Base-by-base conservation (phyloP, 2,888 invertebrate genomes). In the Theodoxus fluviatilis region DNA sequence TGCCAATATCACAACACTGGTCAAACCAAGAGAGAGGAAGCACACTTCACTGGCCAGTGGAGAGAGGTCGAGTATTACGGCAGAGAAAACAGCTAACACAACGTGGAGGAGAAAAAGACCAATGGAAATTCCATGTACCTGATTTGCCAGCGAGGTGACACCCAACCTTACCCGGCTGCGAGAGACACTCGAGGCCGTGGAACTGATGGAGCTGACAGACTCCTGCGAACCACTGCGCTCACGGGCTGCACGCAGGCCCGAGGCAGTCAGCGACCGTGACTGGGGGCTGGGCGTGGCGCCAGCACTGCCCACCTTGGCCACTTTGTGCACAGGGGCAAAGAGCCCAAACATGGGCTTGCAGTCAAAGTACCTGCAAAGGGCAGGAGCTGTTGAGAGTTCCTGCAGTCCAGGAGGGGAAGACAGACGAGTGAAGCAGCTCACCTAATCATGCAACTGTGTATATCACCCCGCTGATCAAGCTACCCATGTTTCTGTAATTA, bases 281-380 rank as follows among this genome's bases (percentile, higher is more conserved):
- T 73, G 72, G 1, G 80, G 79, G 68, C 77, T 80, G 0, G 81
- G 78, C 0, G 80, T 78, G 28, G 75, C 75, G 1, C 68, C 63
- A n/a, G 73, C 69, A 25, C 74, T 73, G 1, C 72, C 73, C 47
- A 75, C 67, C 6, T 69, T 69, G 0, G 76, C 75, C 35, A 98
- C 94, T 90, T 98, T 98, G 82, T 93, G 91, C 71, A 93, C 89
- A 1, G 97, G 96, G 33, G 96, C 95, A 89, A 98, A 98, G 73
- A 98, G 90, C 1, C 98, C 98, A 88, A 93, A 94, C 84, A 94
- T 93, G 49, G 94, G 93, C 75, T 92, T 91, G 87, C 98, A 98
- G 78, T 94, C 93, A 89, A 98, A 98, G 89, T 98, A 98, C 89
- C 97, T 87, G 76, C 18, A 66, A 69, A 68, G n/a, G 70, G 59